Base-by-base conservation (phyloP, 1,140 invertebrate species). In the Drosophila gunungcola region DNA sequence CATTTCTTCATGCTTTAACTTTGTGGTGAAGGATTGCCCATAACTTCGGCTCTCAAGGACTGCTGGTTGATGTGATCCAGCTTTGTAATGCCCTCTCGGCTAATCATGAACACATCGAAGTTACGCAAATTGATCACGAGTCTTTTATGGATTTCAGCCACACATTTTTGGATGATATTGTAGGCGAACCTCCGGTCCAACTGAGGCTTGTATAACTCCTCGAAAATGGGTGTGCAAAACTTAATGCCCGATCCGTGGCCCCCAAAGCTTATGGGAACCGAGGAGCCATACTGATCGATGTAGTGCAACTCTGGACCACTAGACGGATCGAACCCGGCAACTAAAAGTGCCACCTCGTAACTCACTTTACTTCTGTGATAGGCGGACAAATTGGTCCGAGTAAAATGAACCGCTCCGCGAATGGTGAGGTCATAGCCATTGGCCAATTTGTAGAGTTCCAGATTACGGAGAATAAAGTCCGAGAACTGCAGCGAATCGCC, bases 401-500 rank as follows among this genome's bases (percentile, higher is more conserved):
- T 98, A 89, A 97, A 99, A 90, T 96, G 96, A 4, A 98, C 97
- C 13, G 98, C 97, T n/a, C 97, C 96, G 75, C 95, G 94, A 2
- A 98, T 96, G 2, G 97, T 96, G 42, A 99, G 92, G 91, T 98
- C 97, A 93, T 99, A 99, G 3, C 97, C 98, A 93, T 99, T 98
- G 77, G 97, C 95, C 96, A 99, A 98, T 94, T 98, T 98, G 89
- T 99, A 99, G 0, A 99, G 93, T 75, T 98, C 97, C 88, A 99
- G 96, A 92, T 99, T 99, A 93, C 98, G 98, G 0, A 96, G 95
- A 76, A 99, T 98, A 91, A 97, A 99, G 85, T 99, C 98, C 9
- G 98, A 97, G 94, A 99, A 99, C 89, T 99, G 98, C 25, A 95
- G 0, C 1, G 54, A 27, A 6, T 49, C 29, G 2, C 41, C 41